These are phyloP conservation scores for Drosophila yooni DNA, from an alignment of 2,888 invertebrate genomes.

Conservation along the genomic window DNA sequence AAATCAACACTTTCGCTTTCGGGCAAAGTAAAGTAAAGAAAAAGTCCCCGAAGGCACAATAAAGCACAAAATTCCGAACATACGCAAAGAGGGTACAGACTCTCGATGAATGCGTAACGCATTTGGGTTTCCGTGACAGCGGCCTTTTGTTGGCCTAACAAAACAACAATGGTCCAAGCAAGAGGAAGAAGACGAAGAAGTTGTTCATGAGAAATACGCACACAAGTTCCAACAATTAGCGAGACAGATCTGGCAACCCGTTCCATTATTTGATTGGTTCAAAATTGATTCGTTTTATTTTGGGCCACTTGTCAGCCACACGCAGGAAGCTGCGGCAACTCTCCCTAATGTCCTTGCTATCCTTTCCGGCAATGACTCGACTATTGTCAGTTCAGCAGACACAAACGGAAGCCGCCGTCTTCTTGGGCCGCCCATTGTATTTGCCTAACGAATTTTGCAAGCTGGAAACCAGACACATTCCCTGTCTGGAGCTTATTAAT, in stretches of 20 bases:
- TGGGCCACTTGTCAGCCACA: slow-evolving; percentile 67
- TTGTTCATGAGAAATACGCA: not conserved
- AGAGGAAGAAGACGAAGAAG: not conserved
- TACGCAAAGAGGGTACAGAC: slow-evolving; percentile 18
- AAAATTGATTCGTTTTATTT: slow-evolving; percentile 57
- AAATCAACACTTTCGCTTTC: slow-evolving; percentile 80
- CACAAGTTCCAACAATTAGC: slow-evolving; percentile 46
- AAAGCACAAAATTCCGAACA: slow-evolving; percentile 1
- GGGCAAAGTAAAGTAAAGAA: slow-evolving; percentile 18
- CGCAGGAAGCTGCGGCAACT: slow-evolving; percentile 63
- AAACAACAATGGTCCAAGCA: slow-evolving; percentile 10
- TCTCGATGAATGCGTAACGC: slow-evolving; percentile 41
- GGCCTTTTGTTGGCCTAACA: slow-evolving; percentile 19
- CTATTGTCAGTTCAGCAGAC: slow-evolving; percentile 22
- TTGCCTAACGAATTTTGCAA: slow-evolving; percentile 60
- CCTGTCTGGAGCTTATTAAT: slow-evolving; percentile 40
- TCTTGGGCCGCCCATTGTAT: slow-evolving; percentile 46
- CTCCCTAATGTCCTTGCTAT: slow-evolving; percentile 15
- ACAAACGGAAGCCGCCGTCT: slow-evolving; percentile 29
- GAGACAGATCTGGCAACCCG: slow-evolving; percentile 33
- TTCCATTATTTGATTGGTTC: slow-evolving; percentile 50
- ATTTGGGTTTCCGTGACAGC: slow-evolving; percentile 41
- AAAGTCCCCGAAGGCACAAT: slow-evolving; percentile 21
- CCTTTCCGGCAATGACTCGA: slow-evolving; percentile 17
- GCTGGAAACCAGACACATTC: slow-evolving; percentile 1